Evolutionary conservation across 2,888 invertebrate genomes (phyloP).

Genomic region (Calephelis perditalis): DNA sequence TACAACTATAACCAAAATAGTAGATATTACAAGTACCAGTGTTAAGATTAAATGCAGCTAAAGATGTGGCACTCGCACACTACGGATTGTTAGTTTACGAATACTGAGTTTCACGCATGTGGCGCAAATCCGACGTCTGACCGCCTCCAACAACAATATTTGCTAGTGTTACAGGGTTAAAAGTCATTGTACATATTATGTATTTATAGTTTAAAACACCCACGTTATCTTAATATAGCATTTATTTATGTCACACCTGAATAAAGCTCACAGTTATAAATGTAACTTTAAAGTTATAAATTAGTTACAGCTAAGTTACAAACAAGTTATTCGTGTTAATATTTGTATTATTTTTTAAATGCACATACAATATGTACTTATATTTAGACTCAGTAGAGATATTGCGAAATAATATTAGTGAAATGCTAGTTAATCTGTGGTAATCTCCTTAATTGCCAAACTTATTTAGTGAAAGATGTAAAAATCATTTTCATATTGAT

Average conservation of each 20-base stretch:
- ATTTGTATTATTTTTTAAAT: slow-evolving; percentile 6
- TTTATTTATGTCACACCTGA: slow-evolving; percentile 73
- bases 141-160: not conserved
- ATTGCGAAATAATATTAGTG: slow-evolving; percentile 29
- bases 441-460: slow-evolving; percentile 78
- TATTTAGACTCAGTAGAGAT: slow-evolving; percentile 21
- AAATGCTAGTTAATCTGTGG: slow-evolving; percentile 60
- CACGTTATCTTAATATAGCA: slow-evolving; percentile 45
- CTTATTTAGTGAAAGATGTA: slow-evolving; percentile 44
- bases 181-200: slow-evolving; percentile 43
- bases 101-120: not conserved
- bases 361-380: slow-evolving; percentile 6
- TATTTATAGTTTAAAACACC: slow-evolving; percentile 40
- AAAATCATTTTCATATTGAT: slow-evolving; percentile 14
- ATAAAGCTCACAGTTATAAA: slow-evolving; percentile 57
- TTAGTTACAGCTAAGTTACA: slow-evolving; percentile 17
- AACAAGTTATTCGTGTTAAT: not conserved
- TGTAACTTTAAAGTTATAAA: slow-evolving; percentile 26
- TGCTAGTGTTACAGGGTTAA: slow-evolving; percentile 51
- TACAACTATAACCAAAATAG: too few species aligned
- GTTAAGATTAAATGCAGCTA: too few species aligned
- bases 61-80: too few species aligned
- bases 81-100: too few species aligned
- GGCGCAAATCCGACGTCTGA: not conserved
- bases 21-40: too few species aligned